phyloP scores from a whole-genome alignment of 2,888 invertebrate genomes.

The Tuberolachnus salignus region DNA sequence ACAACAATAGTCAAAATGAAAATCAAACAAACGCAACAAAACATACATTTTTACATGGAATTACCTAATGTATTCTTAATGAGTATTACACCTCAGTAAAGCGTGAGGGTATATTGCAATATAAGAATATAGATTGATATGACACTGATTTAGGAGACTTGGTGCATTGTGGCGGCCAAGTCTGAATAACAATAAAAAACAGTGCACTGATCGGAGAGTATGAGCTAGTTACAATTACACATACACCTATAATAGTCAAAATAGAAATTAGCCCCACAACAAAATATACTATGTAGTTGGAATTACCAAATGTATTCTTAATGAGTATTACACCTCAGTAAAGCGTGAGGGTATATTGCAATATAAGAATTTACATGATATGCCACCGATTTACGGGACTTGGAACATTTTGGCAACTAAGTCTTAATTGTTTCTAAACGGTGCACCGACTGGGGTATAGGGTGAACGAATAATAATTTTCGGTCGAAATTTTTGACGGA shows the following conservation, averaged over 20 bases:
- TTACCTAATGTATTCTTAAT: conserved; percentile 34
- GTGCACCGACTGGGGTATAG: too few relatives aligned
- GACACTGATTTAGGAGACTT: background rate
- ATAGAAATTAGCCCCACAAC: too few relatives aligned
- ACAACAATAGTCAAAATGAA: background rate
- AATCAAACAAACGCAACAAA: background rate
- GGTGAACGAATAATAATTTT: background rate
- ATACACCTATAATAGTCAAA: too few relatives aligned
- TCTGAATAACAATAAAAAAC: background rate
- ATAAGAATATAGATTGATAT: conserved; percentile 39
- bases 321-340: background rate
- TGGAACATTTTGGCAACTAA: too few relatives aligned
- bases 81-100: conserved; percentile 55
- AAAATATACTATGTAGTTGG: too few relatives aligned
- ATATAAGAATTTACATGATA: too few relatives aligned
- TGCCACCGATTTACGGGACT: too few relatives aligned
- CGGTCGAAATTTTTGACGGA: background rate
- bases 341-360: too few relatives aligned
- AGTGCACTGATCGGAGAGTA: background rate
- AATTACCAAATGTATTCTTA: too few relatives aligned
- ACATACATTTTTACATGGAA: background rate
- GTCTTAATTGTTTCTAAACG: too few relatives aligned
- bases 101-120: conserved; percentile 55
- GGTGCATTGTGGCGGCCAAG: background rate
- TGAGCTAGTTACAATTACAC: too few relatives aligned